Evolutionary conservation across 2,113 vertebrate genomes (phyloP), one percentile per base, ranked within the genome.

Genomic region (Pluvianellus socialis): DNA sequence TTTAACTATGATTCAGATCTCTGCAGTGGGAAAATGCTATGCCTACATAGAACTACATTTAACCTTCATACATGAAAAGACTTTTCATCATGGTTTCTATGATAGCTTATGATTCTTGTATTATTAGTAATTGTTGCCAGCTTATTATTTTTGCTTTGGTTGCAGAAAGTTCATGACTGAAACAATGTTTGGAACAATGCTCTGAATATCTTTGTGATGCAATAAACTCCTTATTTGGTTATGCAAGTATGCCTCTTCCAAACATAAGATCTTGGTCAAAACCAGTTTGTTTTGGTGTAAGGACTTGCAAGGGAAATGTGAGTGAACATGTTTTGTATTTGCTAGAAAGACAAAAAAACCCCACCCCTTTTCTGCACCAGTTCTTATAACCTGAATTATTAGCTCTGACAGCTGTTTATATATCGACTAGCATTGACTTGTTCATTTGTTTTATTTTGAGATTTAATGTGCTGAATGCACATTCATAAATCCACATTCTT

Each of bases 401-500:
- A 74, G 22, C 16, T 90, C 27, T 92, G 53, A 14, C 22, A 65
- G 9, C 22, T 65, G 5, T 71, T 82, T 88, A 52, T 73, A 7
- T 79, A 71, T 76, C 5, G 10, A 75, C 21, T 90, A 56, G 4
- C 12, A 67, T 6, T 79, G 61, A 81, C 63, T 89, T 82, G 32
- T 77, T 97, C n/a, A 33, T 58, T 77, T 96, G 97, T 98, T 82
- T 27, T 94, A 2, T 89, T 94, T 75, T 53, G 61, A 86, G 68
- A 75, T 90, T 94, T 94, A 84, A 35, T 75, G 71, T 75, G n/a
- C 7, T 76, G 33, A 92, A 92, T 71, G 40, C 47, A 76, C 42
- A 87, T 81, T 96, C 89, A 92, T 88, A 96, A 95, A 97, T 95
- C 86, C 40, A 77, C 35, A 55, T 91, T 85, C 62, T 91, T 42